phyloP scores from a whole-genome alignment of 2,888 invertebrate genomes.

The Aquatica leii region DNA sequence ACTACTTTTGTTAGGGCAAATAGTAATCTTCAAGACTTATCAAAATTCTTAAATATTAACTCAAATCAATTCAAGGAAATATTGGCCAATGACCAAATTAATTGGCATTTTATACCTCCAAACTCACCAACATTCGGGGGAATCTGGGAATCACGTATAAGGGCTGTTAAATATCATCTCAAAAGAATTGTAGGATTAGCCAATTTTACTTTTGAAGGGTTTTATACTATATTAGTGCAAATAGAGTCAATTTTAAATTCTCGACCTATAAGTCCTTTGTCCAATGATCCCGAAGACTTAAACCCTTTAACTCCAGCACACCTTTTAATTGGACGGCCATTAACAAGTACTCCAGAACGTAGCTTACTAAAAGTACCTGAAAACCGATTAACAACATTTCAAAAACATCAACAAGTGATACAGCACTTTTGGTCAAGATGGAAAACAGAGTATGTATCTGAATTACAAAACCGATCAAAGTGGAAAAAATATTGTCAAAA shows the following conservation, averaged over 20 bases:
- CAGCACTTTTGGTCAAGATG: constrained; percentile 47
- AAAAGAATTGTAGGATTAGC: constrained; percentile 42
- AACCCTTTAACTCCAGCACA: constrained; percentile 46
- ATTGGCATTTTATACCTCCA: constrained; percentile 51
- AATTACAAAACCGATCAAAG: constrained; percentile 42
- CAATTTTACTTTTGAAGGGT: constrained; percentile 48
- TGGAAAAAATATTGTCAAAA: constrained; percentile 27
- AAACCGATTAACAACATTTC: constrained; percentile 42
- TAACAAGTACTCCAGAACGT: constrained; percentile 39
- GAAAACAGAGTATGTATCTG: constrained; percentile 45
- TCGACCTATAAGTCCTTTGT: constrained; percentile 47
- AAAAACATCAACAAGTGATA: constrained; percentile 40
- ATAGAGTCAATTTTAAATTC: constrained; percentile 52
- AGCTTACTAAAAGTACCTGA: constrained; percentile 30
- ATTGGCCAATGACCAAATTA: constrained; percentile 21
- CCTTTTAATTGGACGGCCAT: constrained; percentile 45
- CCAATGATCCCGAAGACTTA: constrained; percentile 46
- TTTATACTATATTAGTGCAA: constrained; percentile 47
- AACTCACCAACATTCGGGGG: constrained; percentile 51
- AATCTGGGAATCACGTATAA: constrained; percentile 53
- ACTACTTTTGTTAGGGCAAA: constrained; percentile 52
- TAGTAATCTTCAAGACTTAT: background rate
- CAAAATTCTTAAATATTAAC: no score
- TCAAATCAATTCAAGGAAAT: background rate
- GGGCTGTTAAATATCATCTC: constrained; percentile 49